Percentiles rank a stretch among this genome's conserved stretches.
These are phyloP conservation scores for Wasmannia auropunctata DNA, from an alignment of 1,140 invertebrate species.

Conservation along the genomic window DNA sequence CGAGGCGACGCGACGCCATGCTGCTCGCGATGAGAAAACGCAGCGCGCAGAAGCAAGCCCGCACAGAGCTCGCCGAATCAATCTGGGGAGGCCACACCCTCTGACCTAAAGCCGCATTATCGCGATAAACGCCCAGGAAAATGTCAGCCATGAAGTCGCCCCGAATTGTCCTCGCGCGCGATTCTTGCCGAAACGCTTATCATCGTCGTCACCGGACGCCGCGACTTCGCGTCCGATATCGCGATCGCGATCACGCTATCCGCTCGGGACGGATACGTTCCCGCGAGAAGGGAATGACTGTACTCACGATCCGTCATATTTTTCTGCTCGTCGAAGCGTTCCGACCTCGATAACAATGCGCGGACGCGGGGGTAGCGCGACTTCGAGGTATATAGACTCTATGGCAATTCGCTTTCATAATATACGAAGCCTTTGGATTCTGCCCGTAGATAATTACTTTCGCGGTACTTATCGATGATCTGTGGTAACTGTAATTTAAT, in stretches of 20 bases:
- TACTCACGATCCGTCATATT: neutral
- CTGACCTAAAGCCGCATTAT: constrained; percentile 82
- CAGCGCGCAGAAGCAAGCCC: constrained; percentile 82
- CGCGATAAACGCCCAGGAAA: constrained; percentile 75
- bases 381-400: neutral
- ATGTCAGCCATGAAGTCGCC: constrained; percentile 71
- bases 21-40: constrained; percentile 77
- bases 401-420: neutral
- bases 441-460: neutral
- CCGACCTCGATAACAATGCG: neutral
- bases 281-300: neutral
- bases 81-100: constrained; percentile 84
- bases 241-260: constrained; percentile 3
- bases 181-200: constrained; percentile 8
- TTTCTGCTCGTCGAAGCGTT: neutral
- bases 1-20: constrained; percentile 77
- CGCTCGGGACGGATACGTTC: neutral
- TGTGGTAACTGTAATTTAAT: neutral
- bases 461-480: neutral
- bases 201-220: constrained; percentile 2
- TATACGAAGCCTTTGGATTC: neutral
- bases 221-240: neutral
- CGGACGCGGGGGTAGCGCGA: neutral
- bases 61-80: constrained; percentile 80
- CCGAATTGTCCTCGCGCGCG: constrained; percentile 24